Conservation (phyloP, 64 coral and sea anemone species). For the Anthopleura sola region DNA sequence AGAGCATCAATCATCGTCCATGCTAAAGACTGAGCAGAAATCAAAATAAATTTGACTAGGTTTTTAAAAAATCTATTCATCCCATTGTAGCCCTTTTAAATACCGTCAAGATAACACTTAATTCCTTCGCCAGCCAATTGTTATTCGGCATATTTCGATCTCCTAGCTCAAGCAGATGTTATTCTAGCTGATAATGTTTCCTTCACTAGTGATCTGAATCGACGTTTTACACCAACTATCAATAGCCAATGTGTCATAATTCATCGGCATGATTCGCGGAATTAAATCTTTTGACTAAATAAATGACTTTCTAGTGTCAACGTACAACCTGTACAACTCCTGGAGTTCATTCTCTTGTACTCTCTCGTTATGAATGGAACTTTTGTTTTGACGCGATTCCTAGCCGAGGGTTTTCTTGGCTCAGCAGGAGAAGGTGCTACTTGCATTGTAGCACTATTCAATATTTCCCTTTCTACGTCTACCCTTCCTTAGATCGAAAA, state of each 20-base stretch:
- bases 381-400: neutral
- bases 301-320: neutral
- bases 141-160: neutral
- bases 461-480: neutral
- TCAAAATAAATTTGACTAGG: neutral
- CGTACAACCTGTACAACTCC: neutral
- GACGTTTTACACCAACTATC: neutral
- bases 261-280: neutral
- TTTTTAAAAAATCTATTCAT: neutral
- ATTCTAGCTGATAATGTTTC: neutral
- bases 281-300: neutral
- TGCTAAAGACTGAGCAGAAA: neutral
- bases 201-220: neutral
- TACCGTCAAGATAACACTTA: constrained; percentile 12
- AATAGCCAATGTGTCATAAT: neutral
- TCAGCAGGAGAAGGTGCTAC: neutral
- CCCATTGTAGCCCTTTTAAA: neutral
- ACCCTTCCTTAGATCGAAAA: neutral
- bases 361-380: neutral
- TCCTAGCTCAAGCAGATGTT: neutral
- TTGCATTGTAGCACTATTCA: neutral
- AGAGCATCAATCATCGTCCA: neutral
- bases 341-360: neutral
- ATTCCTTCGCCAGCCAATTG: neutral
- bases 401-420: neutral